Conservation (phyloP, 2,888 invertebrate genomes). For the Drepanosiphum platanoidis region DNA sequence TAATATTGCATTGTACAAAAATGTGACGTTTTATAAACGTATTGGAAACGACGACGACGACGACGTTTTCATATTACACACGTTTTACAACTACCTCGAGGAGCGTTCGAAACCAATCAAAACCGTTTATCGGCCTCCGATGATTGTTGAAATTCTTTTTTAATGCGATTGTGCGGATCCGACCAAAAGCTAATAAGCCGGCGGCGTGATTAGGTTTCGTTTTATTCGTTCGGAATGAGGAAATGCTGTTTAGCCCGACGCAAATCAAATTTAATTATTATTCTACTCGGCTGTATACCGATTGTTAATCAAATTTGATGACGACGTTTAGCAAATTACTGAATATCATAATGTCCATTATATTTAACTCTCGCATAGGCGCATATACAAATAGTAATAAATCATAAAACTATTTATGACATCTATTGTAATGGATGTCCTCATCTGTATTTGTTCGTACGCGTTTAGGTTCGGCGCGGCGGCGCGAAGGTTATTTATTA, state of each 20-base stretch:
- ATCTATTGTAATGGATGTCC: constrained; percentile 24
- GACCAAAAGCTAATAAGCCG: constrained; percentile 1
- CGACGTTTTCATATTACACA: not conserved
- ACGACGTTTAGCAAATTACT: constrained; percentile 38
- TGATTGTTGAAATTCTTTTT: not conserved
- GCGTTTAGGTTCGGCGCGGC: not conserved
- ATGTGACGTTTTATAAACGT: too few relatives aligned
- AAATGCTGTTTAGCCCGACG: constrained; percentile 9
- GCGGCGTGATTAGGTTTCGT: not conserved
- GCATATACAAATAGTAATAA: constrained; percentile 16
- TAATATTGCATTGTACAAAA: too few relatives aligned
- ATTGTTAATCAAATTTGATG: constrained; percentile 33
- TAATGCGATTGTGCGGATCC: not conserved
- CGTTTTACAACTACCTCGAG: not conserved
- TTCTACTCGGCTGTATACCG: not conserved
- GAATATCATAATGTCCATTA: not conserved
- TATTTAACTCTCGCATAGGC: not conserved
- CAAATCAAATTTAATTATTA: constrained; percentile 22
- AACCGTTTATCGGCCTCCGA: not conserved
- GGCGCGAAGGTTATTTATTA: constrained; percentile 33
- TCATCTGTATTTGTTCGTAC: constrained; percentile 20
- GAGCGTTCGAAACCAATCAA: not conserved
- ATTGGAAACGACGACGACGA: too few relatives aligned
- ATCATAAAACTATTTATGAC: constrained; percentile 32
- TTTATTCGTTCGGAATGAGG: not conserved